Conservation (phyloP, 2,888 invertebrate genomes). For the Xestia ashworthii region DNA sequence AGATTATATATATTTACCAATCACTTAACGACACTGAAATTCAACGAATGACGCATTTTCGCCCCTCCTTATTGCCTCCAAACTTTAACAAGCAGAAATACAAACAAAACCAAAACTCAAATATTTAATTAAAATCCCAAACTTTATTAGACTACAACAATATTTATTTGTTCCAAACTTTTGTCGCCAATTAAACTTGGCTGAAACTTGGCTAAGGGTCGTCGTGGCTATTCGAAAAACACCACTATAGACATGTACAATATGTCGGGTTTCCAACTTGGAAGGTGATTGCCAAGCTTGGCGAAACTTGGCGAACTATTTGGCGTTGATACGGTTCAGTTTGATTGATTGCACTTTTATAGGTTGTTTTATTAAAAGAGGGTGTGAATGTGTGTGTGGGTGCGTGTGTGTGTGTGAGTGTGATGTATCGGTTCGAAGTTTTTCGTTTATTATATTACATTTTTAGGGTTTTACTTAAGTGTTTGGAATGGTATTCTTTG, state of each 20-base stretch:
- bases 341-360: conserved; percentile 69
- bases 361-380: conserved; percentile 64
- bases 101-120: conserved; percentile 42
- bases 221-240: conserved; percentile 46
- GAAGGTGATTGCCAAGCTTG: conserved; percentile 51
- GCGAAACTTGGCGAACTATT: conserved; percentile 59
- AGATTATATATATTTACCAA: not conserved
- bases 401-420: conserved; percentile 11
- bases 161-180: conserved; percentile 65
- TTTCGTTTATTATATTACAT: conserved; percentile 50
- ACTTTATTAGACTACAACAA: conserved; percentile 60
- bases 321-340: conserved; percentile 59
- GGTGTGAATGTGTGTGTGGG: conserved; percentile 18
- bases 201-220: conserved; percentile 46
- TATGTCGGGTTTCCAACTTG: conserved; percentile 59
- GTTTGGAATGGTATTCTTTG: not conserved
- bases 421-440: conserved; percentile 59
- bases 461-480: conserved; percentile 28
- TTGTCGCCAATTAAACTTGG: conserved; percentile 66
- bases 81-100: conserved; percentile 34
- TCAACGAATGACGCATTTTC: not conserved
- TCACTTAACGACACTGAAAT: not conserved
- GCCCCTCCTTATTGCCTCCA: not conserved
- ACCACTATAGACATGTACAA: conserved; percentile 51
- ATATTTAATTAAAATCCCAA: conserved; percentile 62